Percentiles rank a stretch among this genome's conserved stretches.
Evolutionary conservation across 2,797 vertebrate genomes (phyloP).

Genomic region (Buceros bicornis): DNA sequence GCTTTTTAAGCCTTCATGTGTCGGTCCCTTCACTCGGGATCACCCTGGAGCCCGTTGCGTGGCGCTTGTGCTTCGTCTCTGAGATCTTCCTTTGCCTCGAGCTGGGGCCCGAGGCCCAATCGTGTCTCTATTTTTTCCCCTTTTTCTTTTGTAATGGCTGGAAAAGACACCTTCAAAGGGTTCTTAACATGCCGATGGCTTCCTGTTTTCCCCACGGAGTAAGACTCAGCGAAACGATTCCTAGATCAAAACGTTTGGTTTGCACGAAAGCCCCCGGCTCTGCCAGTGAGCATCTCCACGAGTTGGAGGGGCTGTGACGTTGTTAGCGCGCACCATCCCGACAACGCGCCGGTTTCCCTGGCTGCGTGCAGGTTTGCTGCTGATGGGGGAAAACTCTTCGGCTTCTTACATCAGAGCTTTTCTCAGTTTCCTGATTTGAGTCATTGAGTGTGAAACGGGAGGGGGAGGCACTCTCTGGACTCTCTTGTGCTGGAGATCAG

Average conservation of each 20-base stretch:
- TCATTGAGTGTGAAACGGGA: not conserved
- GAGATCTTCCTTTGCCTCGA: not conserved
- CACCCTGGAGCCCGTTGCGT: not conserved
- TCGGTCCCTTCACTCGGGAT: not conserved
- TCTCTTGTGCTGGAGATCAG: not conserved
- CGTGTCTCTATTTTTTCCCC: fast-evolving
- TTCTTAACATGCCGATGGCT: not conserved
- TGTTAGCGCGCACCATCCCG: not conserved
- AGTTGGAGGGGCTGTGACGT: not conserved
- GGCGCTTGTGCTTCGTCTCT: not conserved
- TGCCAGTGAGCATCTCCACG: not conserved
- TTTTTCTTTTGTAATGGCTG: not conserved
- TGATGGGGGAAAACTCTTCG: not conserved
- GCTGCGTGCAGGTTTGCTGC: not conserved
- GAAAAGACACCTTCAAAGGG: conserved; percentile 29
- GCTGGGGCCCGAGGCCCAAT: not conserved
- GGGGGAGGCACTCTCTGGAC: not conserved
- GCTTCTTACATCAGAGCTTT: not conserved
- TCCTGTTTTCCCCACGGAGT: not conserved
- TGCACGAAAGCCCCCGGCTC: not conserved
- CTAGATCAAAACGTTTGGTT: not conserved
- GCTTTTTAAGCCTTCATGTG: not conserved
- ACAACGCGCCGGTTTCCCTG: not conserved
- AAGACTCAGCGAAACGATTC: not conserved
- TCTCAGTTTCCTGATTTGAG: not conserved